Conservation (phyloP, 2,888 invertebrate genomes). For the Druceiella hillmani region DNA sequence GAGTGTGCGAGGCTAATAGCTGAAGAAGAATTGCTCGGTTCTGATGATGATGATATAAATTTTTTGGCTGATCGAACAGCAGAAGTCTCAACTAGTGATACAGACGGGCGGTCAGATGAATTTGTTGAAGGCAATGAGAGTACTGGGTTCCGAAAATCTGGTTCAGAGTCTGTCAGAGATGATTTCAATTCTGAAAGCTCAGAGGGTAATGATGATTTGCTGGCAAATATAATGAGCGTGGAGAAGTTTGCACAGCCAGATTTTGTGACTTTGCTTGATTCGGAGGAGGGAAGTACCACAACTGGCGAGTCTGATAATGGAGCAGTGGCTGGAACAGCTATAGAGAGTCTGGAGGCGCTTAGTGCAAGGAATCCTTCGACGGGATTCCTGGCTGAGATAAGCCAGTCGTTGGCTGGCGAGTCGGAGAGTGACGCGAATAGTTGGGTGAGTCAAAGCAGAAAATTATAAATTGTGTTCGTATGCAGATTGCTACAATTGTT, state of each 20-base stretch:
- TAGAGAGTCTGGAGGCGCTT: slow-evolving; percentile 48
- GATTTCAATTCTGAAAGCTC: too few relatives aligned
- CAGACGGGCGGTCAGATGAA: too few relatives aligned
- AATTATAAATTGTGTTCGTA: too few relatives aligned
- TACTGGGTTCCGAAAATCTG: too few relatives aligned
- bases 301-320: slow-evolving; percentile 35
- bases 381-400: slow-evolving; percentile 48
- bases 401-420: slow-evolving; percentile 41
- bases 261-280: slow-evolving; percentile 39
- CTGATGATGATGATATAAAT: slow-evolving; percentile 40
- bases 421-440: slow-evolving; percentile 29
- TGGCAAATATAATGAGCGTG: too few relatives aligned
- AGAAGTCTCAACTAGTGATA: slow-evolving; percentile 25
- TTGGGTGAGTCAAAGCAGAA: slow-evolving; percentile 42
- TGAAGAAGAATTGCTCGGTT: slow-evolving; percentile 30
- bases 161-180: too few relatives aligned
- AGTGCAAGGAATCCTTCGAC: slow-evolving; percentile 45
- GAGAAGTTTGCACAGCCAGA: slow-evolving; percentile 34
- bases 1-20: slow-evolving; percentile 35
- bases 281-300: slow-evolving; percentile 38
- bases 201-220: too few relatives aligned
- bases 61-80: slow-evolving; percentile 44
- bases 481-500: background rate
- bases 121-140: too few relatives aligned
- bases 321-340: slow-evolving; percentile 36